These are phyloP conservation scores for Lates calcarifer DNA, from an alignment of 2,113 vertebrate species.

Conservation along the genomic window DNA sequence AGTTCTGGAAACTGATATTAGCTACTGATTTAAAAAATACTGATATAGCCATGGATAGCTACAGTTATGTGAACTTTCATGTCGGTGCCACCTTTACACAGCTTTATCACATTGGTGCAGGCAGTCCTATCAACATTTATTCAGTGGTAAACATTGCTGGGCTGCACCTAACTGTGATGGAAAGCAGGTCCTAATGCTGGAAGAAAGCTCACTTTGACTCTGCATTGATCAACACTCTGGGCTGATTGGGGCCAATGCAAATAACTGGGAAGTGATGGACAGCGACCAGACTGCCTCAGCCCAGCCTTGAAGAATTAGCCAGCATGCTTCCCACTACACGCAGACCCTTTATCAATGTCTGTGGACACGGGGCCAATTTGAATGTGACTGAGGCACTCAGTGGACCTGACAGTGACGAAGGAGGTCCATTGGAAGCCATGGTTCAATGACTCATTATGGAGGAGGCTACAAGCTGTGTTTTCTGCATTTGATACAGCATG, in stretches of 20 bases:
- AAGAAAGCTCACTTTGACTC: constrained; percentile 75
- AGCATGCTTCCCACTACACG: constrained; percentile 37
- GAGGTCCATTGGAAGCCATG: constrained; percentile 71
- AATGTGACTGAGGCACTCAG: constrained; percentile 77
- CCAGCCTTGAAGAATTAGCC: constrained; percentile 60
- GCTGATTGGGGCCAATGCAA: constrained; percentile 74
- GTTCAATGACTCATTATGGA: constrained; percentile 79
- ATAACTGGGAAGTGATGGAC: constrained; percentile 71
- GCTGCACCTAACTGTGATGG: constrained; percentile 49
- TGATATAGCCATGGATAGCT: neutral
- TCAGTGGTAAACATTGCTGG: constrained; percentile 9
- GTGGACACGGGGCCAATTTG: constrained; percentile 66
- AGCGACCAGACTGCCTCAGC: constrained; percentile 57
- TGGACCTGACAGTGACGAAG: constrained; percentile 78
- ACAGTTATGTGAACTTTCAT: neutral
- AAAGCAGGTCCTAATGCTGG: constrained; percentile 66
- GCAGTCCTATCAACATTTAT: neutral
- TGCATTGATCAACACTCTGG: constrained; percentile 75
- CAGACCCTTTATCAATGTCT: constrained; percentile 78
- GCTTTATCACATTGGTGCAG: neutral
- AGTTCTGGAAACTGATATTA: neutral
- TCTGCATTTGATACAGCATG: constrained; percentile 69
- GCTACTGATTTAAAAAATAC: neutral
- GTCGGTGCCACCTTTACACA: neutral
- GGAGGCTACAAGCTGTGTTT: constrained; percentile 66